A percentile compares a stretch with the other conserved stretches of the same genome.
Conservation (phyloP, 2,888 invertebrate genomes). For the Actias luna region DNA sequence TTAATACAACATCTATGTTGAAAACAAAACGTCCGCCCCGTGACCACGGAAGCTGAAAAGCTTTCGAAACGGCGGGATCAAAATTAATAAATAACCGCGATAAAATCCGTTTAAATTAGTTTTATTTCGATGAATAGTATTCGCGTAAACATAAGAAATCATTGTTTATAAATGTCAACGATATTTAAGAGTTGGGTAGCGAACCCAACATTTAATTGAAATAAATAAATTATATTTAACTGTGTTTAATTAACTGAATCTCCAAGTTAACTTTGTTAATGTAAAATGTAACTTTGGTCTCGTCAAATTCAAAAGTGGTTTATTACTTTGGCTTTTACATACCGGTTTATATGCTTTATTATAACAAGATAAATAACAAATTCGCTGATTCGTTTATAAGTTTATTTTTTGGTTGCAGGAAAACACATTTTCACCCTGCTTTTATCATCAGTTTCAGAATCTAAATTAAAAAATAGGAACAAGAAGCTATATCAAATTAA, state of each 20-base stretch:
- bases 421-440: too few relatives aligned
- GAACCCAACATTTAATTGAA: constrained; percentile 30
- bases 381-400: not conserved
- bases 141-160: too few relatives aligned
- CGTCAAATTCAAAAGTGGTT: constrained; percentile 49
- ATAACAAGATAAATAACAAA: not conserved
- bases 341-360: not conserved
- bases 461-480: too few relatives aligned
- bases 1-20: too few relatives aligned
- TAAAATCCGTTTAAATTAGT: too few relatives aligned
- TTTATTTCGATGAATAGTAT: too few relatives aligned
- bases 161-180: not conserved
- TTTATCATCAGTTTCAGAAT: too few relatives aligned
- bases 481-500: too few relatives aligned
- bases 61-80: too few relatives aligned
- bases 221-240: constrained; percentile 49
- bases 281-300: constrained; percentile 42
- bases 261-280: constrained; percentile 50
- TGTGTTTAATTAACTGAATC: constrained; percentile 52
- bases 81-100: too few relatives aligned
- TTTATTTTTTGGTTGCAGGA: not conserved
- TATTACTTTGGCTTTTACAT: constrained; percentile 39
- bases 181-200: not conserved
- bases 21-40: too few relatives aligned
- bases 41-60: too few relatives aligned